A percentile compares a stretch with the other conserved stretches of the same genome.
Evolutionary conservation across 2,113 vertebrate species (phyloP).

Genomic region (Stegostoma tigrinum): DNA sequence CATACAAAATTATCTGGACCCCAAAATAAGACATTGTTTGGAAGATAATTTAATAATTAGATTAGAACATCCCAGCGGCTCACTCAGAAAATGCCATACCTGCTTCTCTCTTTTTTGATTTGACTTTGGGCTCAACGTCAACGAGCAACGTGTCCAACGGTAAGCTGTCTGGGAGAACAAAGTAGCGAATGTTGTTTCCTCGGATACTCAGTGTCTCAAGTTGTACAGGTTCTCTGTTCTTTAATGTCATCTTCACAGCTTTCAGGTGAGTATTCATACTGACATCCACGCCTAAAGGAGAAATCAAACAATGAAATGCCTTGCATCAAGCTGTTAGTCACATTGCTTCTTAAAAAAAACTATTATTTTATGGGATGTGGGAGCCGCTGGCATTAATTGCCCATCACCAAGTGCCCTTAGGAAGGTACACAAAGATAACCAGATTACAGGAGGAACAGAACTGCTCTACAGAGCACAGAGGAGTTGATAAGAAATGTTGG

Average conservation of each 20-base stretch:
- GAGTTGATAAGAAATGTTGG: too few relatives aligned
- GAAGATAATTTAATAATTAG: neutral
- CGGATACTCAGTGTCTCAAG: constrained; percentile 92
- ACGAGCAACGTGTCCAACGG: constrained; percentile 93
- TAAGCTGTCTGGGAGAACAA: constrained; percentile 93
- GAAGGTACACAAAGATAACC: too few relatives aligned
- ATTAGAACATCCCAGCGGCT: neutral
- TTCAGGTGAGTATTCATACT: constrained; percentile 99
- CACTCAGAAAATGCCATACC: constrained; percentile 60
- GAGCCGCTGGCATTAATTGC: too few relatives aligned
- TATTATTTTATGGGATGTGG: too few relatives aligned
- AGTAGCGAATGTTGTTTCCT: constrained; percentile 97
- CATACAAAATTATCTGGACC: neutral
- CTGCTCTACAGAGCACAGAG: too few relatives aligned
- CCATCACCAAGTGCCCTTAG: too few relatives aligned
- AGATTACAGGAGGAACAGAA: too few relatives aligned
- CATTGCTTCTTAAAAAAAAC: too few relatives aligned
- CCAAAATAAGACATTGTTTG: neutral
- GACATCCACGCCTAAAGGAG: constrained; percentile 76
- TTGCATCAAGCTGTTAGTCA: neutral
- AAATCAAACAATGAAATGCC: neutral
- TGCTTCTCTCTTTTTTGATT: constrained; percentile 97
- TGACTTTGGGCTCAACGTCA: constrained; percentile 96
- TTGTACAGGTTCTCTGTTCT: constrained; percentile 94
- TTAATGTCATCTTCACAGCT: constrained; percentile 96